phyloP scores from a whole-genome alignment of 2,113 vertebrate species.

The Sebastes fasciatus region DNA sequence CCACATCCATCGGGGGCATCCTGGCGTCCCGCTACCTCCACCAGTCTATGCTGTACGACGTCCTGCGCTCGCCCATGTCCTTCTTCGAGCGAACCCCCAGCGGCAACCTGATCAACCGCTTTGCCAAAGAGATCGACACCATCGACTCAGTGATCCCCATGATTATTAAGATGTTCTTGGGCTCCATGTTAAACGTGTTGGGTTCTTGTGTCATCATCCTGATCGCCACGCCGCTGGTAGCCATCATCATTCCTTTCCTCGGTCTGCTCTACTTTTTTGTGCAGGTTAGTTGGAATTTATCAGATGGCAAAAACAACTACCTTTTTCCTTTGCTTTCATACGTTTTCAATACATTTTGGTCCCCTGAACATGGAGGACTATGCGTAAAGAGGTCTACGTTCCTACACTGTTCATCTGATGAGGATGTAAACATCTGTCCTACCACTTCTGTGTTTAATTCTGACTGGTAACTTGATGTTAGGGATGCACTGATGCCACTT shows the following conservation, averaged over 20 bases:
- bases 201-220: constrained; percentile 91
- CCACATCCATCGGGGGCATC: constrained; percentile 92
- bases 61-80: constrained; percentile 93
- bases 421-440: background rate
- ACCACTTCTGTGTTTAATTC: background rate
- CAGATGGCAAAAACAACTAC: too few species aligned
- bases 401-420: background rate
- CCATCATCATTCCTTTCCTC: constrained; percentile 89
- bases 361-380: background rate
- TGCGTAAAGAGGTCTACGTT: background rate
- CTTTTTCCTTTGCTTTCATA: background rate
- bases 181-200: constrained; percentile 91
- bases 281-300: constrained; percentile 84
- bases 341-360: background rate
- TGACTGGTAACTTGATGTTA: background rate
- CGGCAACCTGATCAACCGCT: constrained; percentile 96
- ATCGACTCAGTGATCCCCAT: constrained; percentile 93
- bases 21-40: constrained; percentile 92
- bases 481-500: too few species aligned
- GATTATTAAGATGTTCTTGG: constrained; percentile 98
- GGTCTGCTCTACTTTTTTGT: constrained; percentile 94
- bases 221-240: constrained; percentile 90
- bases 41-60: constrained; percentile 87
- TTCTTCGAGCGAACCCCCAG: constrained; percentile 98
- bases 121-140: constrained; percentile 96